phyloP scores from a whole-genome alignment of 2,888 invertebrate genomes.

The Tachystola acroxantha region DNA sequence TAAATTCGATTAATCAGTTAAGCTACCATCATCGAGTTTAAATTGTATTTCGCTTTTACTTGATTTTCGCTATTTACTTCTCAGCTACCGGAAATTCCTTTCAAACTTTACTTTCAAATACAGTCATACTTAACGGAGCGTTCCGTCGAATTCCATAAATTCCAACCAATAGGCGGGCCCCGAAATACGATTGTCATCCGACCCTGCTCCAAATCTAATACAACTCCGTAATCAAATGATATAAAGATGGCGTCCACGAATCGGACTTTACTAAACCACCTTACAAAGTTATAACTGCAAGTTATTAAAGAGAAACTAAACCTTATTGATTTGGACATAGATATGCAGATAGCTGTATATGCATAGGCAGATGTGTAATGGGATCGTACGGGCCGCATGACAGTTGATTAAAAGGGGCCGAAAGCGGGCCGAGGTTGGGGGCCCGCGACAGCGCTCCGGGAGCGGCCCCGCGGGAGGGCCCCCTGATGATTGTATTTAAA shows the following conservation, averaged over 20 bases:
- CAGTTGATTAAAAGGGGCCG: constrained; percentile 78
- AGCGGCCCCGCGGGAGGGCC: constrained; percentile 61
- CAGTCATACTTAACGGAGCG: not conserved
- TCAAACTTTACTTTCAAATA: not conserved
- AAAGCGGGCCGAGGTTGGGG: constrained; percentile 69
- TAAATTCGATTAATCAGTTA: not conserved
- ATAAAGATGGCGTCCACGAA: constrained; percentile 53
- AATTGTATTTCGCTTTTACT: no score
- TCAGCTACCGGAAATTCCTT: not conserved
- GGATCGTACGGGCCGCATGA: constrained; percentile 63
- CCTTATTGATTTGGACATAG: constrained; percentile 19
- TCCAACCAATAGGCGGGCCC: constrained; percentile 1
- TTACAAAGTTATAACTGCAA: constrained; percentile 9
- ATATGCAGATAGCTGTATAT: constrained; percentile 5
- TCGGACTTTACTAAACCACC: constrained; percentile 31
- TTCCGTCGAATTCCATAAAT: constrained; percentile 5
- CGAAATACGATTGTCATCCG: constrained; percentile 47
- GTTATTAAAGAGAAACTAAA: constrained; percentile 19
- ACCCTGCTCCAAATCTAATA: constrained; percentile 54
- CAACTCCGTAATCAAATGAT: constrained; percentile 57
- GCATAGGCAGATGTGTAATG: constrained; percentile 28
- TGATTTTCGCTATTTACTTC: not conserved
- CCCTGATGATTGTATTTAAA: constrained; percentile 78
- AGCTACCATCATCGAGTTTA: no score
- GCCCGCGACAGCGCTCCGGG: constrained; percentile 72